Evolutionary conservation across 1,140 invertebrate genomes (phyloP), one percentile per base, ranked within the genome.

Genomic region (Drosophila trapezifrons): DNA sequence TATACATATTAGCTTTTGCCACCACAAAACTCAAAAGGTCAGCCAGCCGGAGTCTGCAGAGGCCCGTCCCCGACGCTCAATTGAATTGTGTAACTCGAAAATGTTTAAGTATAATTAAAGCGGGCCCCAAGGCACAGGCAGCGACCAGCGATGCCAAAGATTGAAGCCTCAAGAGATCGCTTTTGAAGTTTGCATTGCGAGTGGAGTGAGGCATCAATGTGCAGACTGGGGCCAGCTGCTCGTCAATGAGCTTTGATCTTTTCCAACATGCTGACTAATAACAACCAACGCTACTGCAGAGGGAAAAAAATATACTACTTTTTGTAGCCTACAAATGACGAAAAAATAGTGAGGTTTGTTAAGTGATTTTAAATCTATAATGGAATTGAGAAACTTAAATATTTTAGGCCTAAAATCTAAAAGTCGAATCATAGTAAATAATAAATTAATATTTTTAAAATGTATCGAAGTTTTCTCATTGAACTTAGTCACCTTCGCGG

Each of bases 51-150:
- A 47, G 46, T 64, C 58, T 67, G 43, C 38, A 22, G 22, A 32
- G 32, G 13, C 37, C 13, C 38, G 32, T 32, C 29, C 29, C 27
- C 27, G 8, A n/a, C n/a, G 22, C 42, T 65, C 76, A 63, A 83
- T 87, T 79, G 66, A 79, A 79, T 86, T 86, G 83, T 82, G 83
- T 74, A 73, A 87, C 62, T 82, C 78, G 75, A 64, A 81, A 78
- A 66, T 75, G 63, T 58, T 82, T 49, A 81, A 78, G 74, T 72
- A 79, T 72, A 78, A 86, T 79, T 87, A 79, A 82, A 63, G 59
- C 60, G 65, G 60, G 35, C 64, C 65, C 49, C 65, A 62, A 63
- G 70, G 29, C 29, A 20, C 17, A 15, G 29, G 29, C 29, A 20
- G 49, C 37, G 47, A 37, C 49, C 25, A 62, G 49, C 72, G 32